phyloP scores from a whole-genome alignment of 2,797 vertebrate species.

The Coilia nasus region DNA sequence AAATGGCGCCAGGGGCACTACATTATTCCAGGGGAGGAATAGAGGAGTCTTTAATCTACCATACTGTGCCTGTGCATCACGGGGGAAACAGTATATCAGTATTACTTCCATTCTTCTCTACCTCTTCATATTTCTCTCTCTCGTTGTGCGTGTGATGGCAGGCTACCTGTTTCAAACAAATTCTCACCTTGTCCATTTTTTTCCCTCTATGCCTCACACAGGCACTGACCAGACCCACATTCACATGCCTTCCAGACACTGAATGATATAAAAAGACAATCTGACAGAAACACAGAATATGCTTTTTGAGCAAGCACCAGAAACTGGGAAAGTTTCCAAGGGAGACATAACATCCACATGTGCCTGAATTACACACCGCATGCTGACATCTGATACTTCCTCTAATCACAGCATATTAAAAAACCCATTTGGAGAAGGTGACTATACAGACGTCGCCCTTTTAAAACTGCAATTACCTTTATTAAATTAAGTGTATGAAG shows the following conservation, averaged over 20 bases:
- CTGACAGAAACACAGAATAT: neutral
- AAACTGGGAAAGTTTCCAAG: neutral
- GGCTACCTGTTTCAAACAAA: neutral
- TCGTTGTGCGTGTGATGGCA: neutral
- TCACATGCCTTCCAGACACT: too few relatives aligned
- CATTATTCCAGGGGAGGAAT: slow-evolving; percentile 2
- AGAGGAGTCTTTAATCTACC: slow-evolving; percentile 24
- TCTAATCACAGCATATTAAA: neutral
- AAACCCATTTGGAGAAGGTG: neutral
- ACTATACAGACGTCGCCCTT: neutral
- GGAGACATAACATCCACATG: neutral
- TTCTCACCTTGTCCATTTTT: neutral
- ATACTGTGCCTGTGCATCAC: neutral
- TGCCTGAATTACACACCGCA: neutral
- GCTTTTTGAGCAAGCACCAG: neutral
- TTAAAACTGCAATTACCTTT: neutral
- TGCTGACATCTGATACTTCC: neutral
- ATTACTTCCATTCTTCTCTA: neutral
- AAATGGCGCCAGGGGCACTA: slow-evolving; percentile 19
- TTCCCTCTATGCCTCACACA: neutral
- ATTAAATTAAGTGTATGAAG: neutral
- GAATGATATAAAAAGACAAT: neutral
- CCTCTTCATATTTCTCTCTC: neutral
- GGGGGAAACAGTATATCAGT: neutral
- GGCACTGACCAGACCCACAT: neutral